Evolutionary conservation across 2,888 invertebrate genomes (phyloP), one percentile per base, ranked within the genome.

Genomic region (Rhamnusium bicolor): DNA sequence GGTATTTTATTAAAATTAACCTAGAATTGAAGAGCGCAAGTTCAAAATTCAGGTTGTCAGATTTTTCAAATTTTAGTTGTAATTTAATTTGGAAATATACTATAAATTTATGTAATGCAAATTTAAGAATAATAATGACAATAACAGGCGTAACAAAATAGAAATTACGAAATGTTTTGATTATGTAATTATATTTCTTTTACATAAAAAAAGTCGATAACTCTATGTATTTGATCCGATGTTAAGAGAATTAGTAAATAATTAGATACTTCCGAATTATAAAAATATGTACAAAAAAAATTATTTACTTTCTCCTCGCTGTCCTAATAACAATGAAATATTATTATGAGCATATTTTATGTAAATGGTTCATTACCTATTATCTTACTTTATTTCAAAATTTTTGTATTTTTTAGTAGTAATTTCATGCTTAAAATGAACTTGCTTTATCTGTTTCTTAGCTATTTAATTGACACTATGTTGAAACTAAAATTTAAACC

Each of bases 371-470:
- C 58, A 16, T 8, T 58, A 29, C 54, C 21, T 58, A 21, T 29
- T 58, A 18, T 16, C 19, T 58, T 32, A 12, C 16, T 18, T 29
- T 12, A 32, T 58, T 58, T 19, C 32, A 32, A 29, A 32, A 58
- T 58, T 56, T 56, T 56, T 56, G 29, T 16, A 16, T 56, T 19
- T 58, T 40, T 40, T 40, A n/a, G 40, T 12, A 32, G 10, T 18
- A 58, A 58, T 58, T 58, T 40, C 58, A 58, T 19, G 58, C 32
- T 58, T 58, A 32, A 18, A 58, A 58, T 29, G 29, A 19, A 4
- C 54, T 0, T 10, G 14, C 14, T 27, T 7, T 24, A 24, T 6
- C 24, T 24, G 24, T 24, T 27, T 27, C 24, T 56, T n/a, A n/a
- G 54, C 24, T 0, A n/a, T n/a, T 56, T 14, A 7, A 56, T 12